Conservation (phyloP, 2,113 vertebrate genomes). For the Poeciliopsis prolifica region DNA sequence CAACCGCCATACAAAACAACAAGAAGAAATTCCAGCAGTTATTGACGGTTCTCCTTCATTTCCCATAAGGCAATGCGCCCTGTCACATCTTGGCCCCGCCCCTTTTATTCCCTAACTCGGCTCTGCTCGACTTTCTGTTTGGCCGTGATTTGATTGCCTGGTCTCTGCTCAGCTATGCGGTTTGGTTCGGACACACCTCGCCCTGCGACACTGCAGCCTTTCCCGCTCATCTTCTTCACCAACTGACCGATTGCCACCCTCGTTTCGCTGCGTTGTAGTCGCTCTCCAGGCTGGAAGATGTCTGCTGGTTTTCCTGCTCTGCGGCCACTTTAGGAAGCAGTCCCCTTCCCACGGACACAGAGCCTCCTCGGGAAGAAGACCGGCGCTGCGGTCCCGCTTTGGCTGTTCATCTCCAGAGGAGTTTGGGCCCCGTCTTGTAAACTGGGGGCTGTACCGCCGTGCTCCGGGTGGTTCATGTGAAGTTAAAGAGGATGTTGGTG, state of each 20-base stretch:
- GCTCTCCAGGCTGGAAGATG: slow-evolving; percentile 22
- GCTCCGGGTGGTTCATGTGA: neutral
- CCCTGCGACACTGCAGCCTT: neutral
- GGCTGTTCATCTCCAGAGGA: neutral
- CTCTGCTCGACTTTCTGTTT: slow-evolving; percentile 49
- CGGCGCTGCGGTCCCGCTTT: neutral
- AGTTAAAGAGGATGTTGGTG: slow-evolving; percentile 33
- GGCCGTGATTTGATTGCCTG: slow-evolving; percentile 65
- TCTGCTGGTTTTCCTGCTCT: slow-evolving; percentile 20
- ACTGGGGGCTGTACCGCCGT: neutral
- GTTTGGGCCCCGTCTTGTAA: too few species aligned
- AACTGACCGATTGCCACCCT: neutral
- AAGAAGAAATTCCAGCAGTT: neutral
- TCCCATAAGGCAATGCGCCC: slow-evolving; percentile 65
- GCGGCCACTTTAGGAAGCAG: slow-evolving; percentile 30
- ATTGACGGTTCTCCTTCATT: slow-evolving; percentile 40
- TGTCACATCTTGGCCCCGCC: slow-evolving; percentile 40
- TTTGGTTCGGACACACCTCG: slow-evolving; percentile 26
- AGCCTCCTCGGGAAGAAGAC: slow-evolving; percentile 19
- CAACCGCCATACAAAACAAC: too few species aligned
- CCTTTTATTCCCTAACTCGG: slow-evolving; percentile 32
- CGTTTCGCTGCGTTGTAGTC: neutral
- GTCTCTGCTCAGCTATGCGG: slow-evolving; percentile 11
- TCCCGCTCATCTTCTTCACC: slow-evolving; percentile 6
- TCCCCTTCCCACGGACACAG: slow-evolving; percentile 9